Percentiles rank a stretch among this genome's conserved stretches.
Evolutionary conservation across 2,797 vertebrate genomes (phyloP).

Genomic region (Toxotes lorentzi): DNA sequence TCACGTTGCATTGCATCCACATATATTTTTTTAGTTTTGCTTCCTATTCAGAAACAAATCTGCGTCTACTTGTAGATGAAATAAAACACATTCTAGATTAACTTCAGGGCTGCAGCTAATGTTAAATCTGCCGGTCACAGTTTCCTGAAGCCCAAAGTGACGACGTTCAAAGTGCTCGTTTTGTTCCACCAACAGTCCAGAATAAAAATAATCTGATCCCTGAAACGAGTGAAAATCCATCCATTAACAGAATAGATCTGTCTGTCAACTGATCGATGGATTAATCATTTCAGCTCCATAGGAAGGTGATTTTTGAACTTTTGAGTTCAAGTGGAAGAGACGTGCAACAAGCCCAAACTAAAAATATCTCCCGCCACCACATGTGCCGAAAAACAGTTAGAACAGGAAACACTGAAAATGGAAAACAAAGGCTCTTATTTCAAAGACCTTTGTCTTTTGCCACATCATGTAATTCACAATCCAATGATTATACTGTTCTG

Average conservation of each 20-base stretch:
- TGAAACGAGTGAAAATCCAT: neutral
- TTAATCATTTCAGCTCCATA: neutral
- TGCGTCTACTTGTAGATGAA: too few species aligned
- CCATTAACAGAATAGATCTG: neutral
- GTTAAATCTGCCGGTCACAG: too few species aligned
- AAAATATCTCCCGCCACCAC: slow-evolving; percentile 20
- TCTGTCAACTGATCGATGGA: neutral
- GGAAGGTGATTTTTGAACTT: neutral
- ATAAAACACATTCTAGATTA: neutral
- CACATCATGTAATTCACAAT: neutral
- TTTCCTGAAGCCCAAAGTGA: too few species aligned
- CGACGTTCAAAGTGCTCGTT: too few species aligned
- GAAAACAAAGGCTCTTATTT: slow-evolving; percentile 13
- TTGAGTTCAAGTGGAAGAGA: neutral
- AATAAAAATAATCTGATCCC: neutral
- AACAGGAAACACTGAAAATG: slow-evolving; percentile 17
- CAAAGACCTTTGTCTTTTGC: neutral
- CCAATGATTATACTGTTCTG: neutral
- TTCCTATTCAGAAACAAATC: neutral
- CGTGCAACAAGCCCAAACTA: neutral
- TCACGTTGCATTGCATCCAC: neutral
- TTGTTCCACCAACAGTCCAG: too few species aligned
- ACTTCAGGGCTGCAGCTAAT: neutral
- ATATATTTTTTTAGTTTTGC: neutral
- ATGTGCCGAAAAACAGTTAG: slow-evolving; percentile 6